These are phyloP conservation scores for Cephus rjabovi DNA, from an alignment of 2,888 invertebrate species.

Conservation along the genomic window DNA sequence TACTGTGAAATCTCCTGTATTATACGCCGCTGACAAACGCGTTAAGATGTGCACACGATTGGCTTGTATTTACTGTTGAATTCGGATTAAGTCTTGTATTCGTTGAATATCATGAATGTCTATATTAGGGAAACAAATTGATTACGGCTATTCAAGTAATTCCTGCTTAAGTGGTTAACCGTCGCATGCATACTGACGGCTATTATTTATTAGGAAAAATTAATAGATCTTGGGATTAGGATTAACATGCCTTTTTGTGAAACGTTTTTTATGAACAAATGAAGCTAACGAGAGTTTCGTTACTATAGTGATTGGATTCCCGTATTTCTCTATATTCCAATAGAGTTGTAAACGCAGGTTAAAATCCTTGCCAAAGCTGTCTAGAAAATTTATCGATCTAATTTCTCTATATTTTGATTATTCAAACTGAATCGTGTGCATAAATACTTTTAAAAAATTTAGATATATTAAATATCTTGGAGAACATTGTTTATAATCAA, in stretches of 20 bases:
- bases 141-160: neutral
- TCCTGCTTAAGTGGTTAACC: neutral
- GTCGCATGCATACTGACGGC: neutral
- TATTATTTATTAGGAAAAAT: neutral
- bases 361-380: neutral
- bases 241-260: neutral
- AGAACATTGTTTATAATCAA: too few species aligned
- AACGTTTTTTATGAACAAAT: neutral
- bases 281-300: neutral
- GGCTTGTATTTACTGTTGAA: neutral
- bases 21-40: neutral
- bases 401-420: neutral
- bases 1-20: neutral
- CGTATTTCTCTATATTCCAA: neutral
- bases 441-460: too few species aligned
- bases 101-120: neutral
- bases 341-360: neutral
- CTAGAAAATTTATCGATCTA: neutral
- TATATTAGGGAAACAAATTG: neutral
- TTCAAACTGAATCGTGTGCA: neutral
- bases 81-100: neutral
- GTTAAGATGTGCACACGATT: constrained; percentile 1
- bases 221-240: neutral
- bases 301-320: too few species aligned
- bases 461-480: too few species aligned